Base-by-base conservation (phyloP, 2,888 invertebrate species). In the Therioaphis trifolii region DNA sequence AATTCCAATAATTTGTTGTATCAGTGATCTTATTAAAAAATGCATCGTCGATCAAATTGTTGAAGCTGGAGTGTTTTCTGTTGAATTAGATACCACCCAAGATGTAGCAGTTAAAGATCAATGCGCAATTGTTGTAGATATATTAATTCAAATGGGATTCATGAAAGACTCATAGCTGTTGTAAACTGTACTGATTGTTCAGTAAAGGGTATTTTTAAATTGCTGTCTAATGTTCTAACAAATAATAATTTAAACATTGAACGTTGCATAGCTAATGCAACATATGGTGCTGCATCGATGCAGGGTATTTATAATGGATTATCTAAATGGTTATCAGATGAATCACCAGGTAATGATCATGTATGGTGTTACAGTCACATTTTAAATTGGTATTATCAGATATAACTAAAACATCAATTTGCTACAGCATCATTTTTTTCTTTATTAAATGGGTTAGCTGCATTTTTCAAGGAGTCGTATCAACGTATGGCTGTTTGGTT, bases 211-310 rank as follows among this genome's bases (percentile, higher is more conserved):
- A 52, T 86, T 15, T 84, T 61, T 71, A 40, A 85, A 24, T 52
- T 84, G 35, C 24, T 86, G 11, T 14, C 15, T 49, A n/a, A 72
- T 27, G 29, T 76, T 27, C 35, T 85, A 27, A n/a, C 35, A 74
- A 49, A 61, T 21, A 58, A 61, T 21, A 24, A 61, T 71, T 12
- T 86, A 15, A 69, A 84, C 82, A 55, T 85, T 14, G 43, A 76
- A 55, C 84, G 84, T 9, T 86, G 85, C 78, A 69, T 86, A n/a
- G 86, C 84, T 12, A 85, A 84, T 80, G 61, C 85, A 49, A 86
- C 85, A 24, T 85, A 86, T 79, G 86, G 86, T 40, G 85, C 86
- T 24, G 84, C 85, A 66, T 86, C 86, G 69, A 86, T 86, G 85
- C 78, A 85, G 24, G 86, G 85, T 4, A 49, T 71, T 58, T 86